Percentiles rank a stretch among this genome's conserved stretches.
These are phyloP conservation scores for Cottoperca gobio DNA, from an alignment of 2,797 vertebrate species.

Conservation along the genomic window DNA sequence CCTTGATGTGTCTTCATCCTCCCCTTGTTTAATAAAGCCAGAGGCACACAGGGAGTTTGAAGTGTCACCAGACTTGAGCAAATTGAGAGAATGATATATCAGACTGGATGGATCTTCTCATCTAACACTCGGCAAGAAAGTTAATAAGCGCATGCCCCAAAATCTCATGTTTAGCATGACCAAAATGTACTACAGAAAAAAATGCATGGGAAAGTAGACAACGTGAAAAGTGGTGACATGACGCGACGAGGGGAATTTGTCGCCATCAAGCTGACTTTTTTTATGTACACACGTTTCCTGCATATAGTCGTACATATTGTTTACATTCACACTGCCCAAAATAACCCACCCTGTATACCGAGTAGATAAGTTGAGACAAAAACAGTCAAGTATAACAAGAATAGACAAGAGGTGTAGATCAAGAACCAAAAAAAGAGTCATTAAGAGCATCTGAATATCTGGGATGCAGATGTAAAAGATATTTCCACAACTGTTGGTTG, in stretches of 20 bases:
- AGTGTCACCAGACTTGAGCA: conserved; percentile 36
- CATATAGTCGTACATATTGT: conserved; percentile 11
- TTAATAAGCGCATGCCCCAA: background rate
- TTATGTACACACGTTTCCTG: background rate
- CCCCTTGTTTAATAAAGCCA: conserved; percentile 35
- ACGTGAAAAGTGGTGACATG: background rate
- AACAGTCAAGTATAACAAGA: conserved; percentile 47
- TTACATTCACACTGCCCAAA: conserved; percentile 37
- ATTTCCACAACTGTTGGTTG: conserved; percentile 64
- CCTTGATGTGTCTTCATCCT: conserved; percentile 39
- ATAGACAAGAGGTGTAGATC: conserved; percentile 37
- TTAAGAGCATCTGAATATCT: conserved; percentile 55
- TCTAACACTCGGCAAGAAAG: background rate
- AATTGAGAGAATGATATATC: conserved; percentile 23
- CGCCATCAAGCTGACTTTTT: background rate
- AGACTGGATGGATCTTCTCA: background rate
- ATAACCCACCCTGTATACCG: conserved; percentile 31
- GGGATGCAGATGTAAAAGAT: conserved; percentile 56
- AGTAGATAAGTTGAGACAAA: conserved; percentile 52
- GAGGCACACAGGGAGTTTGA: conserved; percentile 27
- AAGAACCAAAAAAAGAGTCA: conserved; percentile 42
- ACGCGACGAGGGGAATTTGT: background rate
- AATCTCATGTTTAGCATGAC: background rate
- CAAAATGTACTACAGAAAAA: background rate
- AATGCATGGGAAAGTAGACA: background rate